Conservation (phyloP, 2,113 vertebrate genomes). For the Oncorhynchus nerka region DNA sequence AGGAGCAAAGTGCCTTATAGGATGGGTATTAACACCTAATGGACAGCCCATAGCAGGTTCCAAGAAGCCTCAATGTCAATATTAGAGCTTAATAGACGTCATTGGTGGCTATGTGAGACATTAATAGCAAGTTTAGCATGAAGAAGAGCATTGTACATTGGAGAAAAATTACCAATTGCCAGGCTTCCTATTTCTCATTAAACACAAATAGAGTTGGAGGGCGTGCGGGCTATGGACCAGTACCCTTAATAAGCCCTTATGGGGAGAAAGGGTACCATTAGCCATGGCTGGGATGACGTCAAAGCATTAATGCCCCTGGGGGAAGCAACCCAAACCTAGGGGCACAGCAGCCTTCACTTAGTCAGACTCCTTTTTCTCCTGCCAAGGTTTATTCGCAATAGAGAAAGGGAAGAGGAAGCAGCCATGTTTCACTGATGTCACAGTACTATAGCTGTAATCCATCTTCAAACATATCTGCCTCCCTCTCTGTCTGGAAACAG, state of each 20-base stretch:
- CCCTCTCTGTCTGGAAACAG: not conserved
- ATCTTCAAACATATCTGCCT: constrained; percentile 8
- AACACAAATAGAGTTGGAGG: constrained; percentile 30
- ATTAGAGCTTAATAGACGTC: not conserved
- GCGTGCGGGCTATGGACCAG: constrained; percentile 19
- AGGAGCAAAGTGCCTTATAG: not conserved
- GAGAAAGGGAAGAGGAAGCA: not conserved
- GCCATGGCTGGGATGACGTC: constrained; percentile 17
- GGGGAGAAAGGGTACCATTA: constrained; percentile 40
- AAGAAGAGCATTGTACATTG: not conserved
- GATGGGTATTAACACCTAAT: not conserved
- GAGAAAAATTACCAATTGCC: constrained; percentile 34
- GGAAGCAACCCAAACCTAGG: constrained; percentile 17
- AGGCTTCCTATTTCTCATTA: constrained; percentile 37
- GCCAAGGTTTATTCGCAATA: not conserved
- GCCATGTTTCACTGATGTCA: not conserved
- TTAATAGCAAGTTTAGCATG: constrained; percentile 8
- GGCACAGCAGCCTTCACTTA: not conserved
- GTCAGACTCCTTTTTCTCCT: not conserved
- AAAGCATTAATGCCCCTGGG: constrained; percentile 25
- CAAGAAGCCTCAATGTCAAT: not conserved
- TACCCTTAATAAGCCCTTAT: constrained; percentile 49
- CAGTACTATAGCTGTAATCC: not conserved
- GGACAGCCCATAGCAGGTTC: not conserved
- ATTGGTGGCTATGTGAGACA: constrained; percentile 1